A percentile compares a stretch with the other conserved stretches of the same genome.
Conservation (phyloP, 2,113 vertebrate genomes). For the Neopipo cinnamomea region DNA sequence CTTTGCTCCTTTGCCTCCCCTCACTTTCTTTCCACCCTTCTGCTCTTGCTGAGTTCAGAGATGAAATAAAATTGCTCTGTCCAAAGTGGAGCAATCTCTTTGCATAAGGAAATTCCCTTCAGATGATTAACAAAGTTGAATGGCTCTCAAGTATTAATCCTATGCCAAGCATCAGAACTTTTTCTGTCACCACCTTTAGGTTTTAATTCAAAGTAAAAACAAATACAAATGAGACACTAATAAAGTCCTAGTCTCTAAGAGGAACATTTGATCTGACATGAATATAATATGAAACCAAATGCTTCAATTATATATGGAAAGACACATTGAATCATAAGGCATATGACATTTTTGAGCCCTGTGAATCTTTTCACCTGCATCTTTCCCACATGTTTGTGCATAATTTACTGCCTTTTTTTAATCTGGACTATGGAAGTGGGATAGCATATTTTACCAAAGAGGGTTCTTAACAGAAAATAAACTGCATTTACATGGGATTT, state of each 20-base stretch:
- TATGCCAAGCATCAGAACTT: slow-evolving; percentile 8
- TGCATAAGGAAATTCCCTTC: slow-evolving; percentile 22
- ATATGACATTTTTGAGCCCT: not conserved
- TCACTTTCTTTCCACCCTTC: not conserved
- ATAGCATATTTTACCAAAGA: slow-evolving; percentile 25
- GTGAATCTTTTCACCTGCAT: not conserved
- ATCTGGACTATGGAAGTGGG: not conserved
- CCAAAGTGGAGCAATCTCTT: not conserved
- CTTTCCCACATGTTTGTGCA: not conserved
- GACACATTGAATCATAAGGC: not conserved
- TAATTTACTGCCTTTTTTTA: not conserved
- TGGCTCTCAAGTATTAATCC: slow-evolving; percentile 5
- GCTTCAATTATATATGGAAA: not conserved
- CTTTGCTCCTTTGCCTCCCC: not conserved
- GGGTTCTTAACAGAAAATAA: slow-evolving; percentile 50
- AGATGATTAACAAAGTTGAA: slow-evolving; percentile 25
- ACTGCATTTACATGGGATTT: slow-evolving; percentile 47
- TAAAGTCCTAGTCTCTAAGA: not conserved
- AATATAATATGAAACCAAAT: not conserved
- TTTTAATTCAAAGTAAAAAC: slow-evolving; percentile 45
- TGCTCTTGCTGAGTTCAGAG: not conserved
- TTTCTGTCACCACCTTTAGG: slow-evolving; percentile 37
- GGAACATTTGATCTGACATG: slow-evolving; percentile 6
- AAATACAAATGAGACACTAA: slow-evolving; percentile 26
- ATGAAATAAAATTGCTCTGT: slow-evolving; percentile 5